These are phyloP conservation scores for Uropetala carovei DNA, from an alignment of 2,888 invertebrate species.

Conservation along the genomic window DNA sequence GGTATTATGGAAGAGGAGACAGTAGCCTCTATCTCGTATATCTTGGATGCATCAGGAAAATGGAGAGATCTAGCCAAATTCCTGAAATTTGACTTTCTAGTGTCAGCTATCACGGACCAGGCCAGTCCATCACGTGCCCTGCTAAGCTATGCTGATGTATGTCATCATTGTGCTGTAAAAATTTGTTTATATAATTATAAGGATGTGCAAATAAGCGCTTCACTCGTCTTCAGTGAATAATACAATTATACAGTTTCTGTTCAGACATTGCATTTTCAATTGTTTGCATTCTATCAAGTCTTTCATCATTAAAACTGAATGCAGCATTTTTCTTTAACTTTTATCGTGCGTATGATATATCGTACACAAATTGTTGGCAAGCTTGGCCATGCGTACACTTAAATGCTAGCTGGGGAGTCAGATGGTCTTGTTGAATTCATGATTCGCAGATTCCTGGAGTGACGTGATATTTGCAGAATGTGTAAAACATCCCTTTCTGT, in stretches of 20 bases:
- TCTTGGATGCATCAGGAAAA: conserved; percentile 78
- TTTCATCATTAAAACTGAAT: no score
- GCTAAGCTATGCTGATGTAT: conserved; percentile 78
- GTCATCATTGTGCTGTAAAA: conserved; percentile 66
- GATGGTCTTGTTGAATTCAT: no score
- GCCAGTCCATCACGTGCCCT: conserved; percentile 78
- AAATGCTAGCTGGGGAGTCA: no score
- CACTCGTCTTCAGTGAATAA: background rate
- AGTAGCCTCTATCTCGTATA: conserved; percentile 52
- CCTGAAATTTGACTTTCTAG: conserved; percentile 76
- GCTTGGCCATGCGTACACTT: no score
- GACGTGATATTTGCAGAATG: no score
- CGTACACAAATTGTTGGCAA: no score
- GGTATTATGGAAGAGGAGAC: background rate
- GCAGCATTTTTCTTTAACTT: no score
- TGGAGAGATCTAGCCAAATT: conserved; percentile 80
- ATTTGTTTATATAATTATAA: background rate
- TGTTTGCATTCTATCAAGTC: no score
- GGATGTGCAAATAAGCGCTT: background rate
- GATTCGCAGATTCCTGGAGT: no score
- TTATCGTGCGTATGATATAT: no score
- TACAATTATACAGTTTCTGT: background rate
- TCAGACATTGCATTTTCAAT: no score
- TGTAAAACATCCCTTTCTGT: no score
- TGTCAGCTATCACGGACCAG: conserved; percentile 76